Base-by-base conservation (phyloP, 2,888 invertebrate genomes). In the Himalopsyche anomala region DNA sequence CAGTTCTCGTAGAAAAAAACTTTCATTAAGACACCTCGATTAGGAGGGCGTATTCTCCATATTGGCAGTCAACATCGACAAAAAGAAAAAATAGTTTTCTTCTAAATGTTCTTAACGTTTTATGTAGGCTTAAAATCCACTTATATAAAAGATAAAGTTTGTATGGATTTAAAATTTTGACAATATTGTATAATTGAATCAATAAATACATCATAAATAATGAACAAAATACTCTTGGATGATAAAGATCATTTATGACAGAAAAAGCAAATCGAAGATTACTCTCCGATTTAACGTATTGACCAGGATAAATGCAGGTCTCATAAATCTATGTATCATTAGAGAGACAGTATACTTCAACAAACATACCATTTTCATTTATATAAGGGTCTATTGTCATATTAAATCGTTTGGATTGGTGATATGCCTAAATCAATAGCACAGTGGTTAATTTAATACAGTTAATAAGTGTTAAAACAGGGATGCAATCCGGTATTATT, bases 291-390 rank as follows among this genome's bases (percentile, higher is more conserved):
- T 12, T 82, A n/a, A 62, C 38, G 15, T 83, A 82, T 40, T 80
- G 54, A 56, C 62, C 80, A 36, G 17, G 12, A 74, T 74, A 74
- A 74, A 74, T 74, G 36, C 80, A 38, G 69, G 40, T 40, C 36
- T 80, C 87, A 87, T 87, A 87, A 87, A 87, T 87, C 87, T 85
- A 55, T 56, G 82, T 83, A 83, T 87, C 85, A 85, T 87, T 87
- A 87, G 55, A 80, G 38, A 74, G 82, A 85, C 62, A 82, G 82
- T 82, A 54, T 82, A 82, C 85, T 51, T 74, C 40, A 56, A 74
- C 74, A 74, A 74, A 36, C 74, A 74, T 38, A 36, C 11, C 74
- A 80, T 19, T 80, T 74, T 74, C 36, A 28, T 74, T 74, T 15
- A 74, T 74, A 74, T 74, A 74, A 74, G 74, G 19, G 74, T 74